Conservation (phyloP, 2,888 invertebrate genomes). For the Drosophila dives region DNA sequence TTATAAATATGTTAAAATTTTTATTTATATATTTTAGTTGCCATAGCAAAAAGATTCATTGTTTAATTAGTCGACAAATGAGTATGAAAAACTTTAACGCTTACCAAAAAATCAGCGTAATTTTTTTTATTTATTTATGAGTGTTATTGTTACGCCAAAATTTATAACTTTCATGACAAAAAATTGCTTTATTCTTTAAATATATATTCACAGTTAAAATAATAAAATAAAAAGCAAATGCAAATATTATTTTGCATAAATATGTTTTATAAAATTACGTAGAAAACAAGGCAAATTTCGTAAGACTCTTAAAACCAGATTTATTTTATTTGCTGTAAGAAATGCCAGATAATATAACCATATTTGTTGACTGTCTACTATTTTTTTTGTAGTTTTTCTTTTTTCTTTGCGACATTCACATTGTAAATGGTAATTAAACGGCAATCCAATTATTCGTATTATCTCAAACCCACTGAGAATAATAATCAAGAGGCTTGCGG, state of each 20-base stretch:
- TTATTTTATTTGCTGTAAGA: neutral
- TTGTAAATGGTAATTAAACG: slow-evolving; percentile 42
- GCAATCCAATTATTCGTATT: slow-evolving; percentile 31
- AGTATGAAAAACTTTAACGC: too few species aligned
- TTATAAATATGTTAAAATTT: too few species aligned
- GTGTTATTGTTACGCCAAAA: neutral
- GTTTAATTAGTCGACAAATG: too few species aligned
- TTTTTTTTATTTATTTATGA: neutral
- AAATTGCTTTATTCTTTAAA: neutral
- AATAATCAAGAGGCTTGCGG: slow-evolving; percentile 45
- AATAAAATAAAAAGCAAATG: neutral
- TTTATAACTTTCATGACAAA: fast-evolving
- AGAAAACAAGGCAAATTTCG: neutral
- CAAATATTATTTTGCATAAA: neutral
- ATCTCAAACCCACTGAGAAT: slow-evolving; percentile 23
- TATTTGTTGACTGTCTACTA: neutral
- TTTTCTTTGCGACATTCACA: neutral
- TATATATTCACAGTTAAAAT: neutral
- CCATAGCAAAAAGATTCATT: neutral
- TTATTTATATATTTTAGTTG: too few species aligned
- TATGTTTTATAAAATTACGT: neutral
- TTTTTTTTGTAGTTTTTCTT: neutral
- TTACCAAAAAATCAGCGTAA: neutral
- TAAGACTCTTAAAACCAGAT: neutral
- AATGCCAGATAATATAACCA: neutral